These are phyloP conservation scores for Subanguina moxae DNA, from an alignment of 1,140 invertebrate genomes.

Conservation along the genomic window DNA sequence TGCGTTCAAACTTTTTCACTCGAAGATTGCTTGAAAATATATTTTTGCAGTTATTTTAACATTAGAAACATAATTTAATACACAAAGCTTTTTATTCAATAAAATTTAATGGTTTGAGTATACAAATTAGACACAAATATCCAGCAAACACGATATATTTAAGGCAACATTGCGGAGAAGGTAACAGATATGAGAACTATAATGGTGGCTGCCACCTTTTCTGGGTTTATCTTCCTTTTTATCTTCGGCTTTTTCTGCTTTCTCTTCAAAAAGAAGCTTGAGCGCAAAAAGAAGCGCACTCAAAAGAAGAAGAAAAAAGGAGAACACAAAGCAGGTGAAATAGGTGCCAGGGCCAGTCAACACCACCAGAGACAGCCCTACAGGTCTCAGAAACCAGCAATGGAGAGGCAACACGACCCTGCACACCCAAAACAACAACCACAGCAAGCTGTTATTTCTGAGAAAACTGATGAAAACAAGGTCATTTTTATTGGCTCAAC, in stretches of 20 bases:
- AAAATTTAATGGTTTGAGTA: too few relatives aligned
- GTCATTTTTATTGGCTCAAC: too few relatives aligned
- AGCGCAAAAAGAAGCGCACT: constrained; percentile 43
- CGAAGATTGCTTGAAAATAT: background rate
- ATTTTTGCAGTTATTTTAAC: background rate
- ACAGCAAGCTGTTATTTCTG: too few relatives aligned
- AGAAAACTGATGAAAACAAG: too few relatives aligned
- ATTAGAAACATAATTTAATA: too few relatives aligned
- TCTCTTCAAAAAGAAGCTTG: constrained; percentile 56
- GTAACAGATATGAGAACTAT: constrained; percentile 46
- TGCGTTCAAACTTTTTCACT: background rate
- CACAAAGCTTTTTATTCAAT: too few relatives aligned
- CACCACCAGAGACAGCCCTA: constrained; percentile 23
- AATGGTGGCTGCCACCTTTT: constrained; percentile 44
- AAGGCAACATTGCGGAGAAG: constrained; percentile 48
- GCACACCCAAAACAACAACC: too few relatives aligned
- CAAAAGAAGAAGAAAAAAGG: constrained; percentile 7
- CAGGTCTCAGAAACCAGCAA: constrained; percentile 24
- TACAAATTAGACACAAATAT: too few relatives aligned
- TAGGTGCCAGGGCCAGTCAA: constrained; percentile 11
- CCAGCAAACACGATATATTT: constrained; percentile 20
- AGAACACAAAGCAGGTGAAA: background rate
- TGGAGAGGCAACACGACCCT: background rate
- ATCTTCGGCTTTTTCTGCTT: constrained; percentile 55
- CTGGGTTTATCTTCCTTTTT: constrained; percentile 54